phyloP scores from a whole-genome alignment of 2,888 invertebrate genomes.

The Cryptosula pallasiana region DNA sequence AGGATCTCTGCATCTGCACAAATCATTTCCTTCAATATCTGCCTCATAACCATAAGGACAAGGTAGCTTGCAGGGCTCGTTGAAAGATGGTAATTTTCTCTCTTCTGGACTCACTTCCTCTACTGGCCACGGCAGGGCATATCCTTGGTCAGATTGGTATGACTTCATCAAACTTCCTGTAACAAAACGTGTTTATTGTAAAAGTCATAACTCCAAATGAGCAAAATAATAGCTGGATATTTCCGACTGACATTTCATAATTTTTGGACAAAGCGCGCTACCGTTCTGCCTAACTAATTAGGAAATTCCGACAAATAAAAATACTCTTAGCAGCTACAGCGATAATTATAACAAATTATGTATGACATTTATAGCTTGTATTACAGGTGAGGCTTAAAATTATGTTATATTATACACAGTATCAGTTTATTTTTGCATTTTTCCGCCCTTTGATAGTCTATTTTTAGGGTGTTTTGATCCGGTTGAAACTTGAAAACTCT shows the following conservation, averaged over 20 bases:
- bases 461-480: too few relatives aligned
- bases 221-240: too few relatives aligned
- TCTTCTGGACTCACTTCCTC: background rate
- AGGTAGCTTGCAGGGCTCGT: background rate
- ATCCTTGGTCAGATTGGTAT: slow-evolving; percentile 10
- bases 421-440: too few relatives aligned
- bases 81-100: background rate
- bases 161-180: background rate
- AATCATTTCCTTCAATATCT: slow-evolving; percentile 31
- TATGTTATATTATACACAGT: too few relatives aligned
- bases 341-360: background rate
- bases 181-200: too few relatives aligned
- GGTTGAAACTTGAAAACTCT: too few relatives aligned
- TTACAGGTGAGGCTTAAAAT: background rate
- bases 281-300: background rate
- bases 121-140: background rate
- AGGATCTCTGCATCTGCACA: slow-evolving; percentile 31
- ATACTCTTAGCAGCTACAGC: background rate
- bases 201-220: too few relatives aligned
- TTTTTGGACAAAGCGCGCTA: too few relatives aligned
- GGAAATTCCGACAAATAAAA: slow-evolving; percentile 3
- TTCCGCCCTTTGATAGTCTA: too few relatives aligned
- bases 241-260: too few relatives aligned
- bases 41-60: slow-evolving; percentile 32
- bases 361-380: background rate